Evolutionary conservation across 2,888 invertebrate species (phyloP), one percentile per base, ranked within the genome.

Genomic region (Bedellia somnulentella): DNA sequence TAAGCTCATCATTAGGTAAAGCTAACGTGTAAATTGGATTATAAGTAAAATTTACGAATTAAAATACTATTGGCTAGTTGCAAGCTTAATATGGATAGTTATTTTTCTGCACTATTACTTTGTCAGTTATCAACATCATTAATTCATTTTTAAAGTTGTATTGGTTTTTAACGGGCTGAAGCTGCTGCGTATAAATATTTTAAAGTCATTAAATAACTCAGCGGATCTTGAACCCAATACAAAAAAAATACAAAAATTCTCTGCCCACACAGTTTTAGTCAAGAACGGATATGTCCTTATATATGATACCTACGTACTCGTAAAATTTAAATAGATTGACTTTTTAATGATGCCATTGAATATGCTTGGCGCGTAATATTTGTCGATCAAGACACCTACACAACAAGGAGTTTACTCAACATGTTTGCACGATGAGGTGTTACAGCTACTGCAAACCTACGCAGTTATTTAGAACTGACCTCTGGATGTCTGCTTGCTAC

Each of bases 271-370:
- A 35, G 34, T 38, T 37, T 36, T 40, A 39, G 43, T 46, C 42
- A 52, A 61, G 53, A 67, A 66, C 63, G 66, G 63, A 59, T 64
- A 43, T 50, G 63, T 59, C 47, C 25, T 30, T 31, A 32, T n/a
- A n/a, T n/a, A n/a, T n/a, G n/a, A n/a, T 30, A 18, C 22, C 44
- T 49, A 41, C 62, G 58, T 55, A 62, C 57, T 57, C 56, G n/a
- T 49, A 59, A 42, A 47, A 38, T 43, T 49, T 52, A 52, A 60
- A 57, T 51, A 52, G 55, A 53, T 55, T n/a, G n/a, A n/a, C n/a
- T n/a, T n/a, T n/a, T n/a, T 49, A 43, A 37, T 59, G 58, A 60
- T 56, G 52, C 48, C 47, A 55, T 49, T 42, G 41, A 46, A 45
- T 44, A 29, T 13, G 9, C 12, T 29, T 5, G 11, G 27, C 10